phyloP scores from a whole-genome alignment of 2,797 vertebrate genomes.

The Enoplosus armatus region DNA sequence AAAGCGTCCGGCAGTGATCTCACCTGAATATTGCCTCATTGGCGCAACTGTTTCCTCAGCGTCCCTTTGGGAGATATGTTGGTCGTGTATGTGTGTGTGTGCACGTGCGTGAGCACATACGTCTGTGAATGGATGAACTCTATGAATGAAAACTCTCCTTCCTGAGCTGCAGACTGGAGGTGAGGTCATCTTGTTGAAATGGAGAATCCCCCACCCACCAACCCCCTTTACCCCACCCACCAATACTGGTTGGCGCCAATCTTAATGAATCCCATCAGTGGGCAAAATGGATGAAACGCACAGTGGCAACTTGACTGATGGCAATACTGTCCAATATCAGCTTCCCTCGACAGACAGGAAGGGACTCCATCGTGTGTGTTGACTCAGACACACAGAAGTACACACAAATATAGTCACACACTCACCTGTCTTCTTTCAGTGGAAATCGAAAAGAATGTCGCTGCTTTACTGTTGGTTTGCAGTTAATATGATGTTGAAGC shows the following conservation, averaged over 20 bases:
- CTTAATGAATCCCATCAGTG: constrained; percentile 71
- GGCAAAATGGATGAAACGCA: constrained; percentile 44
- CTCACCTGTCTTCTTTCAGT: background rate
- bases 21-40: constrained; percentile 76
- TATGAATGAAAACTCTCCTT: constrained; percentile 83
- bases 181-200: constrained; percentile 84
- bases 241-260: constrained; percentile 72
- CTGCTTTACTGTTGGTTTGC: constrained; percentile 22
- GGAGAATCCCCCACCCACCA: constrained; percentile 65
- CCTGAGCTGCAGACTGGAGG: constrained; percentile 76
- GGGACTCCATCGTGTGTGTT: background rate
- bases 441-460: constrained; percentile 29
- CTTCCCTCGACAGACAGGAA: constrained; percentile 21
- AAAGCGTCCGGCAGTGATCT: constrained; percentile 71
- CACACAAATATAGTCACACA: background rate
- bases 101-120: background rate
- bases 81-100: constrained; percentile 30
- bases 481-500: constrained; percentile 38
- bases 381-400: constrained; percentile 12
- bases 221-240: constrained; percentile 32
- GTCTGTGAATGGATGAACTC: constrained; percentile 70
- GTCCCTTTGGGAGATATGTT: constrained; percentile 53
- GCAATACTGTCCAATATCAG: constrained; percentile 35
- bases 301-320: constrained; percentile 60
- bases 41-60: constrained; percentile 59